These are phyloP conservation scores for Agonopterix subpropinquella DNA, from an alignment of 2,888 invertebrate genomes.

Conservation along the genomic window DNA sequence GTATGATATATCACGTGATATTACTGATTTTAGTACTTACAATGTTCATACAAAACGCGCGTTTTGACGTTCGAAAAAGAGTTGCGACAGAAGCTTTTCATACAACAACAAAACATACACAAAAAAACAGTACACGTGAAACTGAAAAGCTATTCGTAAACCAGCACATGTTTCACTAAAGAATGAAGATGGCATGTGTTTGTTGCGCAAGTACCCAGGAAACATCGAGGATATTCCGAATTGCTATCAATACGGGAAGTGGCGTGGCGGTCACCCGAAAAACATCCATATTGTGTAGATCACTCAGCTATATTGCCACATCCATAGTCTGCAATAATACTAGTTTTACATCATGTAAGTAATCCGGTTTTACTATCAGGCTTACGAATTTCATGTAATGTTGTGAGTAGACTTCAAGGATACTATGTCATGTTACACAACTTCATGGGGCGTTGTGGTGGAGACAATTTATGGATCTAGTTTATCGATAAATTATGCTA, in stretches of 20 bases:
- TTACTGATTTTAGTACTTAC: too few relatives aligned
- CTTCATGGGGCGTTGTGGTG: too few relatives aligned
- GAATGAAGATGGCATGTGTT: background rate
- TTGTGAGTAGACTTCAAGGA: background rate
- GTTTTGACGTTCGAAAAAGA: too few relatives aligned
- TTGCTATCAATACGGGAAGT: slow-evolving; percentile 54
- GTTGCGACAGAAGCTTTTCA: too few relatives aligned
- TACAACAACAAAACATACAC: background rate
- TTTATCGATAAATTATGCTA: too few relatives aligned
- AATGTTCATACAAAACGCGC: too few relatives aligned
- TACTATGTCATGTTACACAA: background rate
- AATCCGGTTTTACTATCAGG: background rate
- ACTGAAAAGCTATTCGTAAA: slow-evolving; percentile 6
- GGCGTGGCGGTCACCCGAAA: slow-evolving; percentile 33
- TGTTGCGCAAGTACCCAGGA: slow-evolving; percentile 56
- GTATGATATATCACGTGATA: too few relatives aligned
- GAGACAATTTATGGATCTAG: too few relatives aligned
- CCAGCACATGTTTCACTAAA: too few relatives aligned
- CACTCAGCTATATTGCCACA: background rate
- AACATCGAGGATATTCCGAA: slow-evolving; percentile 39
- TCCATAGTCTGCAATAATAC: background rate
- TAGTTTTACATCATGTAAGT: background rate
- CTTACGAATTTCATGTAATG: background rate
- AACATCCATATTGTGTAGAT: slow-evolving; percentile 9
- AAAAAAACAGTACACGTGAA: background rate